Evolutionary conservation across 2,888 invertebrate species (phyloP), one percentile per base, ranked within the genome.

Genomic region (Stenodera caucasica): DNA sequence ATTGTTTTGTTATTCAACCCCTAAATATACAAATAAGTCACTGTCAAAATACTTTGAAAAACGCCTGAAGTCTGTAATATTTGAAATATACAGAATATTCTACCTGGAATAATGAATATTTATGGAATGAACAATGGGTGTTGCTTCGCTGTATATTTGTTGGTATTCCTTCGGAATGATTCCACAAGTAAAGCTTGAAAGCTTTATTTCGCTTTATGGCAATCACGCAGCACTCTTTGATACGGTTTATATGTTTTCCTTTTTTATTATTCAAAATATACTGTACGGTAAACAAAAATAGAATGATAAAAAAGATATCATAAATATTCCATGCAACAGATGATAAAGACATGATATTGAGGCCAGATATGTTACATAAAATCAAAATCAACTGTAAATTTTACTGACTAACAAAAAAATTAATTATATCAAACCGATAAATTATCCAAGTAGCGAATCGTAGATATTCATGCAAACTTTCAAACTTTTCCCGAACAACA

Each of bases 61-160:
- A 23, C 55, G 35, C 7, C 51, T 49, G 33, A n/a, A 45, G 55
- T 50, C 51, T 55, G 23, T 45, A 45, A 15, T 29, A 45, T 57
- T 60, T 54, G 55, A 50, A 18, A 45, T 45, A n/a, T 45, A 35
- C 53, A 35, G 12, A 54, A 59, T 58, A 60, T 57, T 57, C 51
- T 54, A 60, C 56, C 58, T 64, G 53, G 53, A 53, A 61, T 58
- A 63, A 64, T 61, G 60, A 61, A 64, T 64, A 64, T 64, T 64
- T 64, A 64, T 64, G 63, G 53, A 49, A 58, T 32, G 58, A 64
- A 64, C 63, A 64, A 61, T 58, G 60, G 40, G 14, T 60, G 60
- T 60, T 45, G 1, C 12, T 50, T 49, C 49, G 49, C 37, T 37
- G 32, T 57, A 49, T 57, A 54, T 61, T 57, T 57, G 57, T 61